phyloP scores from a whole-genome alignment of 92 coral and sea anemone species.

The Virgularia gustaviana region DNA sequence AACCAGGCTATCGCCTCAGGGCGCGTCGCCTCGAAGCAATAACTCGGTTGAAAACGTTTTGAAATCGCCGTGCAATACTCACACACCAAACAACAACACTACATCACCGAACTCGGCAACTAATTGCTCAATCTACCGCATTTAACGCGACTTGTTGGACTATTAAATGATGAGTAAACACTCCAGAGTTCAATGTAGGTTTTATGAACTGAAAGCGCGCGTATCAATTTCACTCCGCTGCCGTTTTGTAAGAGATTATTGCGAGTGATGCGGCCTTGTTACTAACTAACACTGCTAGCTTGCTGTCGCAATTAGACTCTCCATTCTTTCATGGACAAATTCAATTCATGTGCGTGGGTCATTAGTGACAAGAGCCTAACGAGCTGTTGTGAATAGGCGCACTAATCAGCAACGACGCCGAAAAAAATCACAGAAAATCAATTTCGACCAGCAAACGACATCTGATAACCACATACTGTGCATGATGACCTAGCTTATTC shows the following conservation, averaged over 20 bases:
- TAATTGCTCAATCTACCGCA: slow-evolving; percentile 5
- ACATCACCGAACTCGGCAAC: not conserved
- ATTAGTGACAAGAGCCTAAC: not conserved
- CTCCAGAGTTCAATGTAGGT: not conserved
- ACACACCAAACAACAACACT: not conserved
- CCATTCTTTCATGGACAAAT: not conserved
- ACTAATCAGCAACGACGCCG: too few relatives aligned
- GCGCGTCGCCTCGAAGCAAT: not conserved
- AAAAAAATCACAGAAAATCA: too few relatives aligned
- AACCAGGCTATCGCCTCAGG: not conserved
- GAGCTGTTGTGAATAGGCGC: not conserved
- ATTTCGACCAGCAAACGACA: too few relatives aligned
- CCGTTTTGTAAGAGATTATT: too few relatives aligned
- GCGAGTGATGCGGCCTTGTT: too few relatives aligned
- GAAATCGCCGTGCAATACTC: not conserved
- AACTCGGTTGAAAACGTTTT: not conserved
- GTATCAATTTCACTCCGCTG: too few relatives aligned
- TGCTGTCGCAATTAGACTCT: not conserved
- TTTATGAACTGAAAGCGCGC: too few relatives aligned
- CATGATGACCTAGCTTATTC: too few relatives aligned
- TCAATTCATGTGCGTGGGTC: slow-evolving; percentile 1
- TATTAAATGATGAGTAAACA: not conserved
- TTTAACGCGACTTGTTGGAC: not conserved
- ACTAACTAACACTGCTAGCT: too few relatives aligned
- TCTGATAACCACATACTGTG: too few relatives aligned